Base-by-base conservation (phyloP, 2,113 vertebrate genomes). In the Arenaria interpres region DNA sequence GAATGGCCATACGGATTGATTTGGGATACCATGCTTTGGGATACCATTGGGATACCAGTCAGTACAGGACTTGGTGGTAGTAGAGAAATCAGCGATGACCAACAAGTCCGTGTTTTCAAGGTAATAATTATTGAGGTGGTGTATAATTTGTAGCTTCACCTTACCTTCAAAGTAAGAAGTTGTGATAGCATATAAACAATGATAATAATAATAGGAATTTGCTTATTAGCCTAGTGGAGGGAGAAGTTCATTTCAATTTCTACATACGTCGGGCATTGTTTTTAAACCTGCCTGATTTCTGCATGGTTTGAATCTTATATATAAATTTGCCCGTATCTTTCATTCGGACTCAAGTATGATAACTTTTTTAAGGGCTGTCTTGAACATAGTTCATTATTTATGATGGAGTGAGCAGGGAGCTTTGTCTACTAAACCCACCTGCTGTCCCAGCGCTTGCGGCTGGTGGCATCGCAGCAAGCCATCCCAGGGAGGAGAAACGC, bases 401-500 rank as follows among this genome's bases (percentile, higher is more conserved):
- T 84, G 22, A 25, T 56, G 56, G n/a, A 57, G 13, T 28, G 14
- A 50, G 33, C 79, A 13, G 2, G 6, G 48, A 84, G 19, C 30
- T 87, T 67, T 64, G 23, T 56, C 48, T 60, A 3, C 45, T 81
- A 68, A 92, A 72, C 21, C 24, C 24, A 28, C 20, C 30, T 25
- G 24, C 63, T 78, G 8, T 66, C 51, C 33, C n/a, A 69, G n/a
- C n/a, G 13, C 24, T 57, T 64, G 28, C 0, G 2, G 69, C 25
- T 51, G 35, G 35, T 75, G 51, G 21, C 66, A 57, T 27, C 27
- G 5, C 64, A 85, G 28, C 56, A 12, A 2, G 2, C 16, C 33
- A 20, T 1, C 0, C 0, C 2, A 0, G 45, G 30, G 28, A 46
- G 57, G 32, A 13, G 19, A 48, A 41, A 18, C 0, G 0, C 60